phyloP scores from a whole-genome alignment of 2,797 vertebrate genomes.

The Gymnocypris eckloni region DNA sequence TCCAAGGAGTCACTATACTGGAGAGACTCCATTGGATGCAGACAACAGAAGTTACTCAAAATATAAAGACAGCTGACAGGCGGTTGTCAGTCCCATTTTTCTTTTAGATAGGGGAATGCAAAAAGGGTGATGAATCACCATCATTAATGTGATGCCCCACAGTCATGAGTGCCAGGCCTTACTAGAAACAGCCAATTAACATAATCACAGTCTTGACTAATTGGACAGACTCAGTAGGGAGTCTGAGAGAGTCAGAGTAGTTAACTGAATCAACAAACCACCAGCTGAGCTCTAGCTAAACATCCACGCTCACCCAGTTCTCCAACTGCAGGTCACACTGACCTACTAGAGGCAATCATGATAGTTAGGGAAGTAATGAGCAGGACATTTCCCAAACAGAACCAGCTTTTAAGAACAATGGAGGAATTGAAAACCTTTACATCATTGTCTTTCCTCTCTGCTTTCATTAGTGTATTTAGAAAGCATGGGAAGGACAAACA shows the following conservation, averaged over 20 bases:
- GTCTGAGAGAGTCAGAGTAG: slow-evolving; percentile 25
- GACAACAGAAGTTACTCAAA: neutral
- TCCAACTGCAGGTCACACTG: neutral
- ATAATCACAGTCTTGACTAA: slow-evolving; percentile 36
- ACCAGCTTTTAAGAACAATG: neutral
- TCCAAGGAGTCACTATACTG: neutral
- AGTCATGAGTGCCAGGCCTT: slow-evolving; percentile 23
- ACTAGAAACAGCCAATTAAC: slow-evolving; percentile 48
- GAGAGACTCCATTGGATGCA: neutral
- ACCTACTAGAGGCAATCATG: neutral
- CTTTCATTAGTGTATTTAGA: neutral
- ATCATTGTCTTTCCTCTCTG: neutral
- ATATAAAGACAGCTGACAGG: slow-evolving; percentile 26
- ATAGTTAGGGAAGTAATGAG: neutral
- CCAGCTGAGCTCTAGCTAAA: slow-evolving; percentile 50
- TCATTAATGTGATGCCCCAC: slow-evolving; percentile 39
- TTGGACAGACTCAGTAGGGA: slow-evolving; percentile 26
- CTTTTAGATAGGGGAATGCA: neutral
- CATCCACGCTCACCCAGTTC: slow-evolving; percentile 49
- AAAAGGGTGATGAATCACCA: slow-evolving; percentile 42
- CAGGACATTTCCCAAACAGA: neutral
- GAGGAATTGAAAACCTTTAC: neutral
- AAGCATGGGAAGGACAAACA: neutral
- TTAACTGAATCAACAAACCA: slow-evolving; percentile 51
- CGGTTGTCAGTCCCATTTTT: slow-evolving; percentile 28